Evolutionary conservation across 2,113 vertebrate species (phyloP), one percentile per base, ranked within the genome.

Genomic region (Xenopus laevis): DNA sequence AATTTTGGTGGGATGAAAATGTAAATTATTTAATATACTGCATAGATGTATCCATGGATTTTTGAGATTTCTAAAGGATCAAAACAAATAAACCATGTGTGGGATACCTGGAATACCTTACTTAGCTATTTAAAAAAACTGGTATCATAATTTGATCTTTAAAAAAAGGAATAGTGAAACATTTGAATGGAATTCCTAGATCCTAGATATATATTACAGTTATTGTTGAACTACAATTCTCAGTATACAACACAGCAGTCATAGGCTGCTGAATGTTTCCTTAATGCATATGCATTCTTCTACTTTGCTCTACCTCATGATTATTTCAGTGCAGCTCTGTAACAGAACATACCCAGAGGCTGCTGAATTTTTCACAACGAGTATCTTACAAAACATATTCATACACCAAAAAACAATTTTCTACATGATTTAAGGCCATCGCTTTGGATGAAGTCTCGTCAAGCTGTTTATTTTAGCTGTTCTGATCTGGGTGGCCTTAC

Each of bases 341-440:
- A n/a, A 50, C 47, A 33, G 45, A 71, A 33, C 44, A 63, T 63
- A 44, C 30, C 23, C 30, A 73, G 20, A 67, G 18, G 16, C 40
- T 47, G 15, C 20, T 57, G 44, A 59, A 74, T 66, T 74, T 68
- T 74, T 52, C 13, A 68, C 27, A 57, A 20, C 50, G 21, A 66
- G 45, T 64, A 52, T 66, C 52, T 67, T 50, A 67, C 33, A 17
- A 74, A 74, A 74, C 64, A 74, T 67, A 67, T 67, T 74, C 72
- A 74, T 74, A 47, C 16, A 67, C 55, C 21, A 74, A 50, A 55
- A 74, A 74, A 74, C 64, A 74, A 74, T 74, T 74, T 67, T 74
- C 72, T 74, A 74, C 63, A 67, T 74, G 64, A 74, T 67, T 74
- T 67, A 66, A 74, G 65, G 71, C 72, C 59, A 74, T 74, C 63